Evolutionary conservation across 2,797 vertebrate genomes (phyloP).

Genomic region (Sebastes oblongus): DNA sequence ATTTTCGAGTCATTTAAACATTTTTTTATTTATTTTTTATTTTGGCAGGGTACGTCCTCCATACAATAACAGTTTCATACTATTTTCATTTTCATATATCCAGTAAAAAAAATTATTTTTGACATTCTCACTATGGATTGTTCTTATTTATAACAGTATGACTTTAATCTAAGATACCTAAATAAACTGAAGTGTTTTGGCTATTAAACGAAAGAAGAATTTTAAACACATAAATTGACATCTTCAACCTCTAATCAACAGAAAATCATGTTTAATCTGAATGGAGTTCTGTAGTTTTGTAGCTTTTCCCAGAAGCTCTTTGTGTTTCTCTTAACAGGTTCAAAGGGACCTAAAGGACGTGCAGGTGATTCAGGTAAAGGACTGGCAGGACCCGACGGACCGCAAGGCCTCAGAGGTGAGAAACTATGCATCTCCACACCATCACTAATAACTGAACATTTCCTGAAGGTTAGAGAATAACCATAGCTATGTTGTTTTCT

Average conservation of each 20-base stretch:
- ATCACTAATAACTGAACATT: background rate
- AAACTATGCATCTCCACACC: background rate
- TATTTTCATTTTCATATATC: too few species aligned
- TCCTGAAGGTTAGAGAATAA: background rate
- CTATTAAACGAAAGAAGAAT: background rate
- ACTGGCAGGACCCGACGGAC: conserved; percentile 73
- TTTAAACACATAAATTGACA: background rate
- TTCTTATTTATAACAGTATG: too few species aligned
- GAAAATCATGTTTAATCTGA: background rate
- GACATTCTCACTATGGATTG: too few species aligned
- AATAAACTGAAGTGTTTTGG: background rate
- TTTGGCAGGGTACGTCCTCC: too few species aligned
- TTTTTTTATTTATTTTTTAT: too few species aligned
- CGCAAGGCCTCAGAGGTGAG: conserved; percentile 73
- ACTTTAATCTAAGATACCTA: too few species aligned
- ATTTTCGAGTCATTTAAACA: too few species aligned
- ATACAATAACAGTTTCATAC: too few species aligned
- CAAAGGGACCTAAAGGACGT: conserved; percentile 74
- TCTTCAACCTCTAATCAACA: background rate
- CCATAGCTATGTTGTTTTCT: background rate
- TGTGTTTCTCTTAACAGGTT: conserved; percentile 58
- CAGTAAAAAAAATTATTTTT: too few species aligned
- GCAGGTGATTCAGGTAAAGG: conserved; percentile 69
- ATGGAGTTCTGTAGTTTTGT: background rate
- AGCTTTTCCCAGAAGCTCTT: background rate